Evolutionary conservation across 1,140 invertebrate genomes (phyloP).

Genomic region (Tribolium castaneum): DNA sequence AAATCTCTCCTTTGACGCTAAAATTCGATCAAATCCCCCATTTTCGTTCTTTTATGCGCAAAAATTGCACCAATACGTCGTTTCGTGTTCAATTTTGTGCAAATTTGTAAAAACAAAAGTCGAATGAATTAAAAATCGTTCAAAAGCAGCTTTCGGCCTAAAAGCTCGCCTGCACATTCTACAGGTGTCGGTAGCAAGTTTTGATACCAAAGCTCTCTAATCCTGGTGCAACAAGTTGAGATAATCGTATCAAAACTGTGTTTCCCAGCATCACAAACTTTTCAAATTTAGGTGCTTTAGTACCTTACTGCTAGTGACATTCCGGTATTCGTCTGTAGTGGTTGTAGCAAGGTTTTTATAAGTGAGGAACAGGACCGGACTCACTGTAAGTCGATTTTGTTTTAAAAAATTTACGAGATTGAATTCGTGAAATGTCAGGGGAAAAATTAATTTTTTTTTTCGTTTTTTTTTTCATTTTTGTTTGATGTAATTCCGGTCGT

Average conservation of each 20-base stretch:
- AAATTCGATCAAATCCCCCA: too few relatives aligned
- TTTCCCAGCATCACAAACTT: slow-evolving; percentile 30
- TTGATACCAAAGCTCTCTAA: neutral
- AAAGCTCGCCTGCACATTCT: slow-evolving; percentile 24
- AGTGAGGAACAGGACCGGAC: too few relatives aligned
- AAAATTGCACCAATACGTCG: too few relatives aligned
- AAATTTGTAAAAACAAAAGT: neutral
- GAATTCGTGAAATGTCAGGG: too few relatives aligned
- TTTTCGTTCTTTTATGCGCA: too few relatives aligned
- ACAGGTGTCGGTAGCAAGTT: slow-evolving; percentile 34
- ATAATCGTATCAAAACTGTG: slow-evolving; percentile 10
- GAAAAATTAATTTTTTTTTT: too few relatives aligned
- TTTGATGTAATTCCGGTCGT: too few relatives aligned
- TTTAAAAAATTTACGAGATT: too few relatives aligned
- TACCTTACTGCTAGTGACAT: slow-evolving; percentile 23
- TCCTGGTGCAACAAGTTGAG: slow-evolving; percentile 28
- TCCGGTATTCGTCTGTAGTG: slow-evolving; percentile 30
- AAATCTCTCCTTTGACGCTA: too few relatives aligned
- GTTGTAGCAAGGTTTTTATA: neutral
- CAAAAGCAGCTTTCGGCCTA: neutral
- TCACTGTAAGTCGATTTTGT: too few relatives aligned
- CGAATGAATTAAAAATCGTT: neutral
- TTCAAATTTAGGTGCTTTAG: slow-evolving; percentile 37
- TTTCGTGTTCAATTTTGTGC: too few relatives aligned
- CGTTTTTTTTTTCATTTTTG: too few relatives aligned